Evolutionary conservation across 1,140 invertebrate genomes (phyloP).

Genomic region (Pseudachorutes palmiensis): DNA sequence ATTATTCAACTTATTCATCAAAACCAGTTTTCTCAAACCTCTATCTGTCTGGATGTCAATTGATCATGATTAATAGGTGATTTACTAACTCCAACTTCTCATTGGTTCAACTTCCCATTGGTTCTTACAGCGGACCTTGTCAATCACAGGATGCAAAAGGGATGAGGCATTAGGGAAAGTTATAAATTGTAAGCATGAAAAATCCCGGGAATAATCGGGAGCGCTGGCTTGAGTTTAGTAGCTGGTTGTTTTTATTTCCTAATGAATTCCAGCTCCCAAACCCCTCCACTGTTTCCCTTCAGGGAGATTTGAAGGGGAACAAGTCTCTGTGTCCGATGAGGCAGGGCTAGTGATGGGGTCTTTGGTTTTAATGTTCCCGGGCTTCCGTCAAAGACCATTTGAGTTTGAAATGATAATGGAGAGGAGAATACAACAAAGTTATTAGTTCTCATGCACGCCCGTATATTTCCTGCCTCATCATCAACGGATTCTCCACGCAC

Average conservation of each 20-base stretch:
- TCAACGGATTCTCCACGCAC: not conserved
- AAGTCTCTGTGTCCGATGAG: not conserved
- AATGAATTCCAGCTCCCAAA: not conserved
- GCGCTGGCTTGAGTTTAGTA: no score
- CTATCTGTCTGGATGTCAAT: not conserved
- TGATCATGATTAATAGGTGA: not conserved
- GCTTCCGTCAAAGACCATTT: not conserved
- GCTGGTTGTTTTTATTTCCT: not conserved
- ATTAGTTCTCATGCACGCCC: not conserved
- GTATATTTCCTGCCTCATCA: no score
- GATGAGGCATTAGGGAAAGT: no score
- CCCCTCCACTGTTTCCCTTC: not conserved
- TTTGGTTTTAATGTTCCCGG: not conserved
- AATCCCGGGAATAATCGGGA: no score
- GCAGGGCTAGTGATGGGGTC: not conserved
- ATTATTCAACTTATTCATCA: conserved; percentile 14
- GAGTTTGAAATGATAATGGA: not conserved
- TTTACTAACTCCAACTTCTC: not conserved
- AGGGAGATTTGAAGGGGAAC: not conserved
- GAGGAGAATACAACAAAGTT: not conserved
- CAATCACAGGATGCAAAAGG: no score
- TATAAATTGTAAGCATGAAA: no score
- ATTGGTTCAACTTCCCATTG: no score
- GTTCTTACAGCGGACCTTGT: no score
- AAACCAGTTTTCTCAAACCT: conserved; percentile 12